Base-by-base conservation (phyloP, 2,113 vertebrate genomes). In the Synchiropus splendidus region DNA sequence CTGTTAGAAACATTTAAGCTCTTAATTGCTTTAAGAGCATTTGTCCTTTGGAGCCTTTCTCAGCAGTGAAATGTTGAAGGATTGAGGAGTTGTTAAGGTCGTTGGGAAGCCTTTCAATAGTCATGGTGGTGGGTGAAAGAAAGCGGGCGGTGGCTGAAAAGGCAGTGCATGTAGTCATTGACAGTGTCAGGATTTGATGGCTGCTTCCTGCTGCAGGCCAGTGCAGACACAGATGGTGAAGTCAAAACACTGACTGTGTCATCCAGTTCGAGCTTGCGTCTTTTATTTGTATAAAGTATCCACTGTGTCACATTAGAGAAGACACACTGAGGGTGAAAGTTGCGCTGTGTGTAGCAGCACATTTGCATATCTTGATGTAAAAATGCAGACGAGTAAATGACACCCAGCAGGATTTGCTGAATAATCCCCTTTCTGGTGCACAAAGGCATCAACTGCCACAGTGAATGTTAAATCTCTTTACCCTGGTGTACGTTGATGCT, bases 371-470 rank as follows among this genome's bases (percentile, higher is more conserved):
- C 61, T 77, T 72, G 52, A 73, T 73, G 64, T 71, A 54, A 49
- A 73, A 77, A 63, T 46, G 61, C 48, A 51, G 60, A 52, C 48
- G 61, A 0, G 43, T 63, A 69, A 70, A 65, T 70, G 73, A 73
- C 75, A 71, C 54, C 53, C 57, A 71, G 64, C 69, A 33, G 73
- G 69, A 64, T 67, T 66, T 39, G 17, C 55, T 51, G 67, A 75
- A 77, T 75, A 75, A 75, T 79, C 74, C 71, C 49, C 61, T 75
- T 75, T 72, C 61, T 70, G 52, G 52, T 61, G 73, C 69, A 77
- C 71, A 75, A 74, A 72, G 54, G 60, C 75, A 48, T 16, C 65
- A 75, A 51, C 67, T 70, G 71, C 71, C 36, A 69, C 67, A 63
- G 58, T 75, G 69, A 70, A 74, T 60, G 39, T 70, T 75, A 72